Evolutionary conservation across 2,888 invertebrate genomes (phyloP).

Genomic region (Agelastica alni): DNA sequence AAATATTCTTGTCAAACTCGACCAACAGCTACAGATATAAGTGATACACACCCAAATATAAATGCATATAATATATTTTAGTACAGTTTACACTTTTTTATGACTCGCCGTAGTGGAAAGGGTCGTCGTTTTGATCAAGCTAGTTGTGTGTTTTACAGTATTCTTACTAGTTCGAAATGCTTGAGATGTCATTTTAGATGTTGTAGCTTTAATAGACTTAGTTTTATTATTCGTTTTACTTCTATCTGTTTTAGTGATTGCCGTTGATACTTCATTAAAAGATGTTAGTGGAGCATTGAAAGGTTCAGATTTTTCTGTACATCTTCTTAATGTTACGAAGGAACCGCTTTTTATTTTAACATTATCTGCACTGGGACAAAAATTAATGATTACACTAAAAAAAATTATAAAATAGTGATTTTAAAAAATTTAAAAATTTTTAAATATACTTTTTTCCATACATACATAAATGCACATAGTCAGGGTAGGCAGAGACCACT

Average conservation of each 20-base stretch:
- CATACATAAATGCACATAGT: too few relatives aligned
- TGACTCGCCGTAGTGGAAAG: too few relatives aligned
- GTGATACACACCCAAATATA: too few relatives aligned
- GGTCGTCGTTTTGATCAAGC: not conserved
- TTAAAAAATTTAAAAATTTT: too few relatives aligned
- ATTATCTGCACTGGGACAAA: conserved; percentile 41
- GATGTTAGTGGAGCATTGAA: not conserved
- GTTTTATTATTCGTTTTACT: too few relatives aligned
- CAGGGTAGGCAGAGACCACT: too few relatives aligned
- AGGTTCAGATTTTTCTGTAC: not conserved
- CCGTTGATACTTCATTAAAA: not conserved
- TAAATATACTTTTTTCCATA: too few relatives aligned
- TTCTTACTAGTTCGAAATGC: not conserved
- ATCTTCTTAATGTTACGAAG: conserved; percentile 40
- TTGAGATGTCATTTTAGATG: not conserved
- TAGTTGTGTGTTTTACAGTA: not conserved
- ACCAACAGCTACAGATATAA: too few relatives aligned
- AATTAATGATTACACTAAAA: conserved; percentile 34
- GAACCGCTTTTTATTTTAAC: conserved; percentile 44
- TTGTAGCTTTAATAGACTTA: too few relatives aligned
- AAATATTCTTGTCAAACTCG: too few relatives aligned
- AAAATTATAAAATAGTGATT: too few relatives aligned
- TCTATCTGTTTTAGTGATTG: not conserved
- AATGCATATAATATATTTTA: too few relatives aligned
- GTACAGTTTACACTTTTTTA: not conserved